phyloP scores from a whole-genome alignment of 2,888 invertebrate genomes.

The Boloria selene region DNA sequence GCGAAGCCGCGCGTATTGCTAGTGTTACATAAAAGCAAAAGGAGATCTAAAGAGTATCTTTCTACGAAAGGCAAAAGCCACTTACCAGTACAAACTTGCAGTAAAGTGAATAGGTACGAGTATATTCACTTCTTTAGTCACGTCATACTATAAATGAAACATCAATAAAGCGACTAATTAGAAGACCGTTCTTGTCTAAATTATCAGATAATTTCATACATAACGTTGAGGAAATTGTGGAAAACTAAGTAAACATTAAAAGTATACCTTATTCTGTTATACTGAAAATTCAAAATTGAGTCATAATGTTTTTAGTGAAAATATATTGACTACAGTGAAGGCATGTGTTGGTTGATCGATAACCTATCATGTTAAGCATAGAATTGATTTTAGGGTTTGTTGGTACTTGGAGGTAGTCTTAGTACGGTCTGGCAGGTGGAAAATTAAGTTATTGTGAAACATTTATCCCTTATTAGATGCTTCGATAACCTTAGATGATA shows the following conservation, averaged over 20 bases:
- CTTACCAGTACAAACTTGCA: neutral
- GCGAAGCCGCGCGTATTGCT: too few species aligned
- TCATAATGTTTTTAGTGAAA: neutral
- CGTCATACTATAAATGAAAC: conserved; percentile 10
- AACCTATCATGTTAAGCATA: neutral
- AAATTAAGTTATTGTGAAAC: neutral
- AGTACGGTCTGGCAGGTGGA: neutral
- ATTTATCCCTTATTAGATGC: too few species aligned
- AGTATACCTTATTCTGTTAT: neutral
- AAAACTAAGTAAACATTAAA: neutral
- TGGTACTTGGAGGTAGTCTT: too few species aligned
- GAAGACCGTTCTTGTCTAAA: conserved; percentile 3
- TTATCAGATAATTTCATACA: conserved; percentile 13
- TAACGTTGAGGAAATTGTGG: neutral
- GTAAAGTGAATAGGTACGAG: neutral
- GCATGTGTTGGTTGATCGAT: neutral
- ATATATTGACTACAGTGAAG: neutral
- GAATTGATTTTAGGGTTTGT: neutral
- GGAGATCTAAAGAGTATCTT: neutral
- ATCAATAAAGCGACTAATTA: conserved; percentile 18
- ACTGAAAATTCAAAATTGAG: neutral
- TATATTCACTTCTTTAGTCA: conserved; percentile 4
- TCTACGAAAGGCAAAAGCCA: neutral
- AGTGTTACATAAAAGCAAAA: too few species aligned
- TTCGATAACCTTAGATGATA: too few species aligned